phyloP scores from a whole-genome alignment of 2,888 invertebrate species.

The Lepidochitona cinerea region DNA sequence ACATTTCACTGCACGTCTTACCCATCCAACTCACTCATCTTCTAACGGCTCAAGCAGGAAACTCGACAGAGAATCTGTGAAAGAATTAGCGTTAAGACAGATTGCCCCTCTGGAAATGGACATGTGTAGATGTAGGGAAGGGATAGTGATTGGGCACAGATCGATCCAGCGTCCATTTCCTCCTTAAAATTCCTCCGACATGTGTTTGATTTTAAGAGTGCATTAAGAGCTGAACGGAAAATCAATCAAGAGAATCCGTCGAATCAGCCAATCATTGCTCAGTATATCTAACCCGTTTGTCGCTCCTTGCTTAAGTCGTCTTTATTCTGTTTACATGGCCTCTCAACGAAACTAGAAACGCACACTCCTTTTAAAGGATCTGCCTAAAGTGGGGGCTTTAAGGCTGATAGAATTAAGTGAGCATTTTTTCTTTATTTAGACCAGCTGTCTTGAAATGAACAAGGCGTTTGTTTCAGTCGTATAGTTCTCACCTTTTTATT shows the following conservation, averaged over 20 bases:
- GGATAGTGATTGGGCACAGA: background rate
- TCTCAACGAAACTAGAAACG: background rate
- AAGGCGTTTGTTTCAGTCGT: background rate
- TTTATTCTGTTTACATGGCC: too few relatives aligned
- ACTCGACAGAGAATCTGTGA: conserved; percentile 1
- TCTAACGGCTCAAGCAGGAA: background rate
- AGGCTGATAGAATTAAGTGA: background rate
- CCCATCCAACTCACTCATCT: background rate
- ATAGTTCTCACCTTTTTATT: background rate
- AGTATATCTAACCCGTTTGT: too few relatives aligned
- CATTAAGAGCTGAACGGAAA: background rate
- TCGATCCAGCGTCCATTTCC: background rate
- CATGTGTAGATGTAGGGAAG: background rate
- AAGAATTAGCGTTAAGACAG: conserved; percentile 5
- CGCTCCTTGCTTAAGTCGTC: too few relatives aligned
- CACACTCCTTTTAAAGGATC: background rate
- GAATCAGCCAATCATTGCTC: too few relatives aligned
- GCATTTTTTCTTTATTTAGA: background rate
- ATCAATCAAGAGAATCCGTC: too few relatives aligned
- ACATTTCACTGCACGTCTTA: background rate
- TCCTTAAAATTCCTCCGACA: background rate
- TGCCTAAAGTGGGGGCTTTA: background rate
- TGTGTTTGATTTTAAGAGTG: conserved; percentile 7
- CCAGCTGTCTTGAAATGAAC: background rate
- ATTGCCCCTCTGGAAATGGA: background rate